A percentile compares a stretch with the other conserved stretches of the same genome.
These are phyloP conservation scores for Thelaira solivaga DNA, from an alignment of 2,888 invertebrate species.

Conservation along the genomic window DNA sequence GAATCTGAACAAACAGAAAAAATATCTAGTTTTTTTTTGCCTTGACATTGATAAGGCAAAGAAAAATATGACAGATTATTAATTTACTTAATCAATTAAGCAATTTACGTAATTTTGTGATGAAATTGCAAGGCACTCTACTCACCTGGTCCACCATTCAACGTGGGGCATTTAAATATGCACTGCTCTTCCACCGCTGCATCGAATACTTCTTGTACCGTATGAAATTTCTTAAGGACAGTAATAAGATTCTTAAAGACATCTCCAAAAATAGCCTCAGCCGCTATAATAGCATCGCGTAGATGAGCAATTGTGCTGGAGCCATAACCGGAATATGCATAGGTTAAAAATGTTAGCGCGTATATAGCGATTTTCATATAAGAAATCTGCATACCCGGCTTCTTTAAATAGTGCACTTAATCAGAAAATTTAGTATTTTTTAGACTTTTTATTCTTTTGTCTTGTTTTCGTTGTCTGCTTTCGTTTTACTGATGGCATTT, in stretches of 20 bases:
- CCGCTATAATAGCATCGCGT: conserved; percentile 87
- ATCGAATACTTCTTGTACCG: conserved; percentile 88
- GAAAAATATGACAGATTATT: conserved; percentile 11
- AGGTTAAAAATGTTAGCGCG: conserved; percentile 85
- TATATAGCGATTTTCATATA: conserved; percentile 87
- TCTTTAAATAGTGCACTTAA: not conserved
- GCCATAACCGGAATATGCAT: conserved; percentile 89
- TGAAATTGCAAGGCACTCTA: not conserved
- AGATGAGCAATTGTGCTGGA: conserved; percentile 85
- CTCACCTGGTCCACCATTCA: conserved; percentile 66
- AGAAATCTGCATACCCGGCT: conserved; percentile 83
- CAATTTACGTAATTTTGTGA: conserved; percentile 37
- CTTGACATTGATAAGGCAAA: not conserved
- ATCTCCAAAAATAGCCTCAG: conserved; percentile 88
- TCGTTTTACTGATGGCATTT: conserved; percentile 22
- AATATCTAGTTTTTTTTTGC: no score
- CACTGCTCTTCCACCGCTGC: conserved; percentile 92
- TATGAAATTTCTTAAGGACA: conserved; percentile 85
- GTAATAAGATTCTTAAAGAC: conserved; percentile 85
- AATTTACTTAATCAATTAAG: not conserved
- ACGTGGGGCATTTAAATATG: conserved; percentile 83
- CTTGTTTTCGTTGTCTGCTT: conserved; percentile 6
- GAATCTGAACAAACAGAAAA: conserved; percentile 22
- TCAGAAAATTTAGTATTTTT: not conserved
- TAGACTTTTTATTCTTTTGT: not conserved